Percentiles rank a stretch among this genome's conserved stretches.
Evolutionary conservation across 92 coral and sea anemone species (phyloP).

Genomic region (Metridium senile): DNA sequence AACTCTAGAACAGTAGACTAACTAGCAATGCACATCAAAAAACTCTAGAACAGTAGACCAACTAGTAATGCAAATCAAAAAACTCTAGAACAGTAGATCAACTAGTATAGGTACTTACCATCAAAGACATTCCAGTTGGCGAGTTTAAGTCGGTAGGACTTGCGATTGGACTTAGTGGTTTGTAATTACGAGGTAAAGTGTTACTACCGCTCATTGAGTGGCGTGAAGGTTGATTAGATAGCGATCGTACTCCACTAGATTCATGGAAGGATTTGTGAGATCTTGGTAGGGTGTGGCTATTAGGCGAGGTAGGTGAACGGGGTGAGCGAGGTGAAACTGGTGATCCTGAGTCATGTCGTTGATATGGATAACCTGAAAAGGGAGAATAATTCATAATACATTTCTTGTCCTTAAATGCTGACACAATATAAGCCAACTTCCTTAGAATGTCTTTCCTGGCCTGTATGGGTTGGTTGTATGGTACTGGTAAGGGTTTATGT

Average conservation of each 20-base stretch:
- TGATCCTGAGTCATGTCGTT: conserved; percentile 37
- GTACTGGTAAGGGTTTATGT: no score
- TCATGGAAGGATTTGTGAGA: conserved; percentile 87
- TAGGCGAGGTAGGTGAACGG: conserved; percentile 62
- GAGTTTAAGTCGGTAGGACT: conserved; percentile 54
- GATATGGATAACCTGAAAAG: conserved; percentile 23
- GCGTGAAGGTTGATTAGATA: conserved; percentile 68
- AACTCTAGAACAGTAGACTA: no score
- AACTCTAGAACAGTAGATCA: no score
- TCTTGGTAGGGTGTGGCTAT: conserved; percentile 75
- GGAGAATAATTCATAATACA: neutral
- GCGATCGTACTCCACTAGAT: conserved; percentile 71
- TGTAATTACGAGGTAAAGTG: conserved; percentile 79
- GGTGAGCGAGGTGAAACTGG: conserved; percentile 60
- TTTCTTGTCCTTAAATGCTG: no score
- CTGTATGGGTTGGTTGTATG: no score
- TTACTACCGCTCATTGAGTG: conserved; percentile 80
- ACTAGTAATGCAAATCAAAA: no score
- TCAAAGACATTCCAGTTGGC: conserved; percentile 53
- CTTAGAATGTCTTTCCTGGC: no score
- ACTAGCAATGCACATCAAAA: no score
- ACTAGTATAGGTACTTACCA: conserved; percentile 60
- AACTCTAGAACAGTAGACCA: no score
- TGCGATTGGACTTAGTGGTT: conserved; percentile 55
- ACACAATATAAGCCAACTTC: no score